A percentile compares a stretch with the other conserved stretches of the same genome.
These are phyloP conservation scores for Geophilus truncorum DNA, from an alignment of 2,888 invertebrate species.

Conservation along the genomic window DNA sequence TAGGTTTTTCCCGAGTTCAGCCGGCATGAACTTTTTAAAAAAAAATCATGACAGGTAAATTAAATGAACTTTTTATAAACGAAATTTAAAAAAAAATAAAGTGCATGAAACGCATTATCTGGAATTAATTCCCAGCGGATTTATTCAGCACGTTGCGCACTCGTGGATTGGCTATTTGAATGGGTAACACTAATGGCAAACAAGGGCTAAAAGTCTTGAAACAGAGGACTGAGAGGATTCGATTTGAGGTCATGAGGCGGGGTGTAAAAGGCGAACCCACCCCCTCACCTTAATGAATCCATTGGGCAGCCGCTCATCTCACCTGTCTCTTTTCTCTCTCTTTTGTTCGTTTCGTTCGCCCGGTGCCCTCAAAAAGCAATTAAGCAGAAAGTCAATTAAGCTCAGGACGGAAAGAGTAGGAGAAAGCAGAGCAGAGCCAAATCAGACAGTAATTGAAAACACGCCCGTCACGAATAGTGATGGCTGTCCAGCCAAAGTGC, in stretches of 20 bases:
- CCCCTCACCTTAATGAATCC: not conserved
- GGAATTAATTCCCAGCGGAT: not conserved
- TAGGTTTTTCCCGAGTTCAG: not conserved
- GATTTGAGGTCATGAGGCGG: not conserved
- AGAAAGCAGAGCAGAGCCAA: conserved; percentile 1
- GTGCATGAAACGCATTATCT: not conserved
- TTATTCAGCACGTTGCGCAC: not conserved
- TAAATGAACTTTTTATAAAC: not conserved
- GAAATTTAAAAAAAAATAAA: not conserved
- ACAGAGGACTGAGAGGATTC: not conserved
- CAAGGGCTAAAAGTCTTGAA: not conserved
- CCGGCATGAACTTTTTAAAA: not conserved
- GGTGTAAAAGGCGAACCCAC: not conserved
- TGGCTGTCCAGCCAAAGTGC: not conserved
- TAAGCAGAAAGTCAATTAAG: conserved; percentile 32
- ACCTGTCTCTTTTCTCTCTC: not conserved
- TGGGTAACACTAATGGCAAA: not conserved
- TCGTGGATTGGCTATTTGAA: not conserved
- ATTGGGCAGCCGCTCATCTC: not conserved
- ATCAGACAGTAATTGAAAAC: conserved; percentile 27
- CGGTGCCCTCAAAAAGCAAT: conserved; percentile 31
- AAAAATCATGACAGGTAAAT: not conserved
- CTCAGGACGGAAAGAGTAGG: not conserved
- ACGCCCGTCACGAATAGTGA: conserved; percentile 17
- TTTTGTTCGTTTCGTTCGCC: conserved; percentile 3